Evolutionary conservation across 2,797 vertebrate genomes (phyloP).

Genomic region (Sebastiscus albofasciatus): DNA sequence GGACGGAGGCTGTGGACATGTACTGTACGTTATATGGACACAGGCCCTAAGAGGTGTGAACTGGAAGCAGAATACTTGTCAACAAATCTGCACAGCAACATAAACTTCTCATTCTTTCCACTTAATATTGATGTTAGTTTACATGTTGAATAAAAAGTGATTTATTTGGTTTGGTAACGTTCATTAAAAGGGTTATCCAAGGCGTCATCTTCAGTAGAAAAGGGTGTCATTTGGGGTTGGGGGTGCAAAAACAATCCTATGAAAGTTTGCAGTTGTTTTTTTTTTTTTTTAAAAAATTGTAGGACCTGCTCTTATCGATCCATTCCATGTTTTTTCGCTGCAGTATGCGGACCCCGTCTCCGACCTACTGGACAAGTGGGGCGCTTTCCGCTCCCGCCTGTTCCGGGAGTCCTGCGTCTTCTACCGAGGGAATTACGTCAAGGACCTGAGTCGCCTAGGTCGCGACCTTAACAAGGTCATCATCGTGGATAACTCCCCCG

Average conservation of each 20-base stretch:
- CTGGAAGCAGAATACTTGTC: too few relatives aligned
- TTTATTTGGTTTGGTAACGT: too few relatives aligned
- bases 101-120: too few relatives aligned
- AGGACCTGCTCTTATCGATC: not conserved
- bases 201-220: not conserved
- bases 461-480: constrained; percentile 91
- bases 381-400: constrained; percentile 90
- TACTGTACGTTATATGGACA: too few relatives aligned
- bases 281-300: not conserved
- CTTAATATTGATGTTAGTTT: too few relatives aligned
- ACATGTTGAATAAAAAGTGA: too few relatives aligned
- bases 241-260: not conserved
- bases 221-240: not conserved
- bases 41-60: too few relatives aligned
- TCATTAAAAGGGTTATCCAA: too few relatives aligned
- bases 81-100: too few relatives aligned
- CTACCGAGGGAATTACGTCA: constrained; percentile 93
- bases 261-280: not conserved
- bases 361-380: constrained; percentile 94
- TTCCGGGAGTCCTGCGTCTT: constrained; percentile 95
- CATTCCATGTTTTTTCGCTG: not conserved
- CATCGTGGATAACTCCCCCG: constrained; percentile 94
- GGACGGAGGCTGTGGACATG: too few relatives aligned
- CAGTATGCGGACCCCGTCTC: constrained; percentile 94
- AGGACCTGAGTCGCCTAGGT: constrained; percentile 93